Conservation (phyloP, 2,113 vertebrate species). For the Scophthalmus maximus region DNA sequence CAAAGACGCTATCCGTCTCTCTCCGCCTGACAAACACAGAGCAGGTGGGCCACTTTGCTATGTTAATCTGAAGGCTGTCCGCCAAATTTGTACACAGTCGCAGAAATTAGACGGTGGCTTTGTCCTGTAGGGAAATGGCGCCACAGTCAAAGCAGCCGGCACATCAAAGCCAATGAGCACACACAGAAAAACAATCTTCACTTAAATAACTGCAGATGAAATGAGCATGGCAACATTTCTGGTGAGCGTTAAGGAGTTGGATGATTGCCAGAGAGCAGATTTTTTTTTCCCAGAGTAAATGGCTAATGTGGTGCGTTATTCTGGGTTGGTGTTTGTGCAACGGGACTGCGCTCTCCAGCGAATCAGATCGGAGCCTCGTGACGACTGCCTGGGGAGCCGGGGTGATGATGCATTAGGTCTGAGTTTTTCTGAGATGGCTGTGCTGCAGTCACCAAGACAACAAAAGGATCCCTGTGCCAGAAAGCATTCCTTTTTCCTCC, state of each 20-base stretch:
- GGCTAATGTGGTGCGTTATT: conserved; percentile 12
- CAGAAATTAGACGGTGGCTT: conserved; percentile 48
- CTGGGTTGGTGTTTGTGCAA: conserved; percentile 41
- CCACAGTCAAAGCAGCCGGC: conserved; percentile 14
- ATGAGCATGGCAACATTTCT: conserved; percentile 19
- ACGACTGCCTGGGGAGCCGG: conserved; percentile 31
- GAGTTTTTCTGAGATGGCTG: conserved; percentile 42
- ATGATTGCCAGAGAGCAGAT: conserved; percentile 36
- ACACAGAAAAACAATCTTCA: conserved; percentile 32
- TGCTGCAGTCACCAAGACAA: conserved; percentile 63
- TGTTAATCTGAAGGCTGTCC: conserved; percentile 46
- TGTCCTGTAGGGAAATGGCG: conserved; percentile 38
- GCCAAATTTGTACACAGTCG: conserved; percentile 41
- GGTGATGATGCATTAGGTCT: conserved; percentile 61
- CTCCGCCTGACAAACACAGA: conserved; percentile 61
- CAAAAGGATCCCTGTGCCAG: conserved; percentile 58
- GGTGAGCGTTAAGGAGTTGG: conserved; percentile 40
- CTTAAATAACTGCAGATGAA: conserved; percentile 54
- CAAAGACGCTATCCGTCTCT: conserved; percentile 58
- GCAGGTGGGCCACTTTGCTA: conserved; percentile 70
- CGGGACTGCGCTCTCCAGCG: conserved; percentile 11
- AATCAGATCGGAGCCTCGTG: conserved; percentile 44
- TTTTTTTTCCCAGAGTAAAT: conserved; percentile 1
- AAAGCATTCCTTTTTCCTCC: conserved; percentile 58
- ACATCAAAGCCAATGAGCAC: conserved; percentile 30